These are phyloP conservation scores for Sarcophaga rosellei DNA, from an alignment of 2,888 invertebrate species.

Conservation along the genomic window DNA sequence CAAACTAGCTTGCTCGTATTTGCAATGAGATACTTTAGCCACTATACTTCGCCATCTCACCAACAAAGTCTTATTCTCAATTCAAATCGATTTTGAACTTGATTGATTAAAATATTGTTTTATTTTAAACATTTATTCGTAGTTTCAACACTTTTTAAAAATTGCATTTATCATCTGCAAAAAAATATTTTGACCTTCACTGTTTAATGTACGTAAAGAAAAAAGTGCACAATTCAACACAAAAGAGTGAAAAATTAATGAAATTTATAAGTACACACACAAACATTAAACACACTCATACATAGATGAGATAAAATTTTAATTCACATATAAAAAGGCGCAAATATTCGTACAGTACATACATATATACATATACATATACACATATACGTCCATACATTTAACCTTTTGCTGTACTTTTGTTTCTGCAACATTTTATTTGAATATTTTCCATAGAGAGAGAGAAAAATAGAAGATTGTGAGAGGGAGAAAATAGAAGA, in stretches of 20 bases:
- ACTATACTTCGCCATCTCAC: too few relatives aligned
- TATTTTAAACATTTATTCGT: not conserved
- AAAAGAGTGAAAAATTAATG: conserved; percentile 13
- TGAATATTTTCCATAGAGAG: conserved; percentile 15
- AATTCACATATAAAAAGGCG: not conserved
- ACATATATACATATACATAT: not conserved
- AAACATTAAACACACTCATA: not conserved
- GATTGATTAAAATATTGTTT: too few relatives aligned
- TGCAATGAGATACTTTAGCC: too few relatives aligned
- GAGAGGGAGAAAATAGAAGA: not conserved
- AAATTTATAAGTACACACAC: conserved; percentile 1
- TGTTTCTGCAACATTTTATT: conserved; percentile 4
- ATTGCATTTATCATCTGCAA: too few relatives aligned
- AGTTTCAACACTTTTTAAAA: not conserved
- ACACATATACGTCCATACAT: not conserved
- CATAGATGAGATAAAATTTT: not conserved
- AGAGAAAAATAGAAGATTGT: not conserved
- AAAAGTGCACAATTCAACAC: not conserved
- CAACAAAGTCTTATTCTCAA: too few relatives aligned
- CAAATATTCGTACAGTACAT: not conserved
- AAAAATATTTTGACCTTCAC: not conserved
- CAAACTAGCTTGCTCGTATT: too few relatives aligned
- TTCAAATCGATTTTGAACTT: too few relatives aligned
- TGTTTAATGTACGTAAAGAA: not conserved
- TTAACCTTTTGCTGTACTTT: not conserved